Conservation (phyloP, 2,888 invertebrate genomes). For the Noctua pronuba region DNA sequence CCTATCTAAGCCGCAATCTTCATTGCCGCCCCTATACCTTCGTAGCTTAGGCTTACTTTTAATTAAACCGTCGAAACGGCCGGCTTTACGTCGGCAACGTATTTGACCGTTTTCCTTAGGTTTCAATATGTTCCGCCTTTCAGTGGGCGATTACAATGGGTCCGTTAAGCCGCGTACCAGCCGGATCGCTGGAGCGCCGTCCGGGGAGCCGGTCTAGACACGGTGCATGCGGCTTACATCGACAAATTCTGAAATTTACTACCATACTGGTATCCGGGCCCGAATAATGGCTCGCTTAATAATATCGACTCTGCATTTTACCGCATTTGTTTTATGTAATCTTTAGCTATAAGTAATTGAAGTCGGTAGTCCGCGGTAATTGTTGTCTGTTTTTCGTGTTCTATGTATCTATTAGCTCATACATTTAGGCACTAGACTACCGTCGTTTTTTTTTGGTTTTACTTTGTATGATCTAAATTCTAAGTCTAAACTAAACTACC, state of each 20-base stretch:
- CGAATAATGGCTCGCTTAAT: conserved; percentile 45
- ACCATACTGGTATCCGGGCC: conserved; percentile 42
- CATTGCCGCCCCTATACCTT: conserved; percentile 56
- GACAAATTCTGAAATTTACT: conserved; percentile 70
- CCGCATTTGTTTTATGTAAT: conserved; percentile 50
- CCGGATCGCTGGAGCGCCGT: conserved; percentile 26
- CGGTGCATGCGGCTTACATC: conserved; percentile 62
- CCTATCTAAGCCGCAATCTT: conserved; percentile 61
- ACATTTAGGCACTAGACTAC: background rate
- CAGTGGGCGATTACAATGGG: conserved; percentile 62
- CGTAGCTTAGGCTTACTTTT: conserved; percentile 61
- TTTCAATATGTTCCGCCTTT: conserved; percentile 63
- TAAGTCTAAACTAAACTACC: background rate
- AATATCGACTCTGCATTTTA: conserved; percentile 46
- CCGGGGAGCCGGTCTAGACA: conserved; percentile 33
- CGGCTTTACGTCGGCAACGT: conserved; percentile 42
- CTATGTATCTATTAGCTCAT: background rate
- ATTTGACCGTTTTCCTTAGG: conserved; percentile 59
- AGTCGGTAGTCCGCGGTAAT: too few species aligned
- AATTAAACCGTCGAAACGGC: conserved; percentile 60
- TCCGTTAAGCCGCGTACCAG: conserved; percentile 52
- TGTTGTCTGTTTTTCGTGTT: background rate
- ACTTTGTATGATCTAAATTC: background rate
- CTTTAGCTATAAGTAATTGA: background rate
- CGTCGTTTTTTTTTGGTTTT: background rate